Conservation (phyloP, 2,888 invertebrate genomes). For the Leptinotarsa peninsularis region DNA sequence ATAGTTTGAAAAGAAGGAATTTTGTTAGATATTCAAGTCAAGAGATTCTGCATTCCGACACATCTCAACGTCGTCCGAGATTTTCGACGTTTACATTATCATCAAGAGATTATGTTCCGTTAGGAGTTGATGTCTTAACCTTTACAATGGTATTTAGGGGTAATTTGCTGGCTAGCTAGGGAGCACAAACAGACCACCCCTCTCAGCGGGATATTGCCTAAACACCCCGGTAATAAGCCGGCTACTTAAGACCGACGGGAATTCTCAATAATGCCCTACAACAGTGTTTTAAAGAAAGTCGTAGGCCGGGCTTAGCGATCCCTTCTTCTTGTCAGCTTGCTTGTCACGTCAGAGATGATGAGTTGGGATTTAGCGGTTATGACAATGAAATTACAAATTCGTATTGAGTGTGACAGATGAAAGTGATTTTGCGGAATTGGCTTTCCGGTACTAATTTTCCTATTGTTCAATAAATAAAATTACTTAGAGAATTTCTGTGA, state of each 20-base stretch:
- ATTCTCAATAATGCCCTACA: constrained; percentile 47
- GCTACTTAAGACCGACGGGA: constrained; percentile 52
- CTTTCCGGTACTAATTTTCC: neutral
- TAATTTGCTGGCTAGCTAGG: constrained; percentile 56
- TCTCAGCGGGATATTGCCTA: constrained; percentile 56
- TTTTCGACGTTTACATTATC: constrained; percentile 44
- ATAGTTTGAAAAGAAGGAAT: no score
- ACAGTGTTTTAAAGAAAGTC: constrained; percentile 25
- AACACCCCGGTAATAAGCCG: constrained; percentile 51
- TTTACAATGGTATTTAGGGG: constrained; percentile 51
- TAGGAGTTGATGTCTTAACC: constrained; percentile 45
- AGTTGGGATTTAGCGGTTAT: constrained; percentile 34
- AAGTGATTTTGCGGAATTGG: neutral
- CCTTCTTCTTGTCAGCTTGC: constrained; percentile 26
- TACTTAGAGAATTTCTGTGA: no score
- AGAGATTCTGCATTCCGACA: neutral
- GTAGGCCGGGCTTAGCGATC: constrained; percentile 15
- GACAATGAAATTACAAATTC: constrained; percentile 26
- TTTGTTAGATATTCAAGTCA: no score
- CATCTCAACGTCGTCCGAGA: neutral
- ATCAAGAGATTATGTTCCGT: constrained; percentile 47
- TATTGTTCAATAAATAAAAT: no score
- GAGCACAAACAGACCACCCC: constrained; percentile 62
- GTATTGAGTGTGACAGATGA: constrained; percentile 24
- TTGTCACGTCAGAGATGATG: constrained; percentile 38